A percentile compares a stretch with the other conserved stretches of the same genome.
phyloP scores from a whole-genome alignment of 2,797 vertebrate species.

The Numenius phaeopus region DNA sequence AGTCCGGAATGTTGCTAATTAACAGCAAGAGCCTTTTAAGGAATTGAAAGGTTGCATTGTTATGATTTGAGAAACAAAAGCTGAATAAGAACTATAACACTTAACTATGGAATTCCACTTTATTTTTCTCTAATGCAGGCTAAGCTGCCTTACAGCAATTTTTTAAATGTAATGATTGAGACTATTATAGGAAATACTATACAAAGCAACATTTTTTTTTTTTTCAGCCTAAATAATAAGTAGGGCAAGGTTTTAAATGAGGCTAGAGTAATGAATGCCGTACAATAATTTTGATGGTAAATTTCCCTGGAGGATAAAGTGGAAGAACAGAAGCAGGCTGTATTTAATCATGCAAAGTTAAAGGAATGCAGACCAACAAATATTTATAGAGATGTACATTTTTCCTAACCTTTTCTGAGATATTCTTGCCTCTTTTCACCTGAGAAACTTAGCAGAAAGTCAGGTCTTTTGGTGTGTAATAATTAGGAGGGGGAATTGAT shows the following conservation, averaged over 20 bases:
- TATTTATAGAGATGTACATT: slow-evolving; percentile 29
- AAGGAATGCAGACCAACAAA: slow-evolving; percentile 54
- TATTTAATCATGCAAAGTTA: slow-evolving; percentile 72
- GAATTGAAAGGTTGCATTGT: background rate
- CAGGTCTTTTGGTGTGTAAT: background rate
- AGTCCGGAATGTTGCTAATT: background rate
- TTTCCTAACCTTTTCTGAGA: slow-evolving; percentile 18
- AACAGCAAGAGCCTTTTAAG: background rate
- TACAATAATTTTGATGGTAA: slow-evolving; percentile 73
- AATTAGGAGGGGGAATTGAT: slow-evolving; percentile 49
- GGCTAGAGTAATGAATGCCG: slow-evolving; percentile 69
- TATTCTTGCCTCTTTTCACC: slow-evolving; percentile 19
- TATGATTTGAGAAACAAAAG: slow-evolving; percentile 52
- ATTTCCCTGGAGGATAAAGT: slow-evolving; percentile 67
- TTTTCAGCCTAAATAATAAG: slow-evolving; percentile 74
- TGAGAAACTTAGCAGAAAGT: background rate
- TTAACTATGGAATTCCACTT: slow-evolving; percentile 45
- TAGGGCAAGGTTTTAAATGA: slow-evolving; percentile 74
- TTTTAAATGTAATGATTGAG: slow-evolving; percentile 70
- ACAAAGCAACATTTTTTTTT: slow-evolving; percentile 47
- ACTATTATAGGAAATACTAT: slow-evolving; percentile 69
- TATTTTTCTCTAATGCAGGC: slow-evolving; percentile 53
- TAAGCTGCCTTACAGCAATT: slow-evolving; percentile 70
- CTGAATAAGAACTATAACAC: slow-evolving; percentile 19
- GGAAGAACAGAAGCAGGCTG: slow-evolving; percentile 66